Percentiles rank a stretch among this genome's conserved stretches.
Evolutionary conservation across 1,140 invertebrate genomes (phyloP).

Genomic region (Zaprionus taronus): DNA sequence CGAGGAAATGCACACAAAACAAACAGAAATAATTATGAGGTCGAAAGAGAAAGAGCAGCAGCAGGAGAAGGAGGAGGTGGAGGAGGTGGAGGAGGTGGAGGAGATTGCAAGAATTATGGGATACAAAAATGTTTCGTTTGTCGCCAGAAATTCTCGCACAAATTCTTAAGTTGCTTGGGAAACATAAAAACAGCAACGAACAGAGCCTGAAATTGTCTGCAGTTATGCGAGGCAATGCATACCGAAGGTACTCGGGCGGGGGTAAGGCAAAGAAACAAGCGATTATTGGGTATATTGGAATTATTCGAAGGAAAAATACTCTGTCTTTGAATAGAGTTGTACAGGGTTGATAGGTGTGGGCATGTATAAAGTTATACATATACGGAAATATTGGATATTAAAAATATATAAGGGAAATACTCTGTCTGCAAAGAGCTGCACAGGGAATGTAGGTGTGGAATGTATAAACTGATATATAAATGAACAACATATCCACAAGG

Average conservation of each 20-base stretch:
- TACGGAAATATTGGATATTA: no score
- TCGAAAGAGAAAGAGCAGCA: not conserved
- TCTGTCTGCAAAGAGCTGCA: no score
- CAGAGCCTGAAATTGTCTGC: constrained; percentile 68
- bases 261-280: not conserved
- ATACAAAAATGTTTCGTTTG: constrained; percentile 49
- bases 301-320: not conserved
- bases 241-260: not conserved
- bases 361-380: not conserved
- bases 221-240: constrained; percentile 73
- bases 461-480: no score
- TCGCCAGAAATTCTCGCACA: constrained; percentile 43
- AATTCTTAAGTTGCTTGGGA: constrained; percentile 43
- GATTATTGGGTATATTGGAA: constrained; percentile 4
- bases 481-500: no score
- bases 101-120: constrained; percentile 44
- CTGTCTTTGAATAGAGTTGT: not conserved
- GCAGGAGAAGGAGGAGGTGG: no score
- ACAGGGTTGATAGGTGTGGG: not conserved
- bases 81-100: constrained; percentile 4
- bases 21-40: constrained; percentile 47
- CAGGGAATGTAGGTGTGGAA: no score
- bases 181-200: constrained; percentile 36
- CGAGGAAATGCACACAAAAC: constrained; percentile 52
- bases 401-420: no score